phyloP scores from a whole-genome alignment of 2,797 vertebrate genomes.

The Pyrocephalus nanus region DNA sequence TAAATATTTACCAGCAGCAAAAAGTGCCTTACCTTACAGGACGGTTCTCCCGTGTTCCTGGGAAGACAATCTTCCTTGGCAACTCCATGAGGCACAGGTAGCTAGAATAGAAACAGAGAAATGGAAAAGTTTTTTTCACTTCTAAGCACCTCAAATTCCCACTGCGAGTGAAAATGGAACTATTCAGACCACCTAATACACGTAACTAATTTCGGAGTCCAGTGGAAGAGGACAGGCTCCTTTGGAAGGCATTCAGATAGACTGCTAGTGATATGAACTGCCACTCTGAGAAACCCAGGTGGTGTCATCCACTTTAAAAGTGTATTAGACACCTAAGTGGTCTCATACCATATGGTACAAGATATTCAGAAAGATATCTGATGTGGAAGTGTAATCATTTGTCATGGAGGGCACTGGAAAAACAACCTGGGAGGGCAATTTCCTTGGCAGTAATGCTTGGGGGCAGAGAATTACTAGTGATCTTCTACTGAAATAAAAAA shows the following conservation, averaged over 20 bases:
- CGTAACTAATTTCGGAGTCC: neutral
- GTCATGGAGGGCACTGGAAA: neutral
- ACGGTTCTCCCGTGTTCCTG: conserved; percentile 76
- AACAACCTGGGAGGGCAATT: neutral
- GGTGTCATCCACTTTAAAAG: neutral
- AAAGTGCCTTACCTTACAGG: conserved; percentile 84
- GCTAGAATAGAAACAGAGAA: conserved; percentile 75
- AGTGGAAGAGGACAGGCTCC: neutral
- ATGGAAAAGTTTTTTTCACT: neutral
- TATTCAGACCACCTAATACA: neutral
- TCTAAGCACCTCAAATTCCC: neutral
- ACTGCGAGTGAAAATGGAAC: neutral
- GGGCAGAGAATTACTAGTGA: neutral
- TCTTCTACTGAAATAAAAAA: neutral
- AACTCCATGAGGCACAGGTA: conserved; percentile 84
- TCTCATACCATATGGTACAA: neutral
- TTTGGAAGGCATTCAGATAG: neutral
- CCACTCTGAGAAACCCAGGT: neutral
- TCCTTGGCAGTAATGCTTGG: neutral
- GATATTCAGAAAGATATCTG: neutral
- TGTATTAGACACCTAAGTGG: neutral
- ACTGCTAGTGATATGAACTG: neutral
- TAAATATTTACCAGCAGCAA: conserved; percentile 3
- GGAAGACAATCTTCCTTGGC: conserved; percentile 79
- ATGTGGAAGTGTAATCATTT: neutral